These are phyloP conservation scores for Sardina pilchardus DNA, from an alignment of 2,113 vertebrate species.

Conservation along the genomic window DNA sequence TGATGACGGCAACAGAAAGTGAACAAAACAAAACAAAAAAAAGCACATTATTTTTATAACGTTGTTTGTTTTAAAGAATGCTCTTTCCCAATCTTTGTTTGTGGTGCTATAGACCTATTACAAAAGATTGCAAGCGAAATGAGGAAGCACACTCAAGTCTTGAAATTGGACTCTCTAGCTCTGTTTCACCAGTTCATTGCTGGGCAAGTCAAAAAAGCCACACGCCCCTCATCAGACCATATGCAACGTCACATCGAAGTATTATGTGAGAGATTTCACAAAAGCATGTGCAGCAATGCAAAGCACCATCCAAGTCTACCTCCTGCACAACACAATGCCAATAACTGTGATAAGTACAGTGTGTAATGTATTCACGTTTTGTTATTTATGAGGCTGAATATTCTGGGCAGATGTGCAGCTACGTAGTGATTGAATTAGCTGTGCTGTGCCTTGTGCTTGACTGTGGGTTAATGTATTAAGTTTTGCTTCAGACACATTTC, in stretches of 20 bases:
- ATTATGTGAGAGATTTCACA: background rate
- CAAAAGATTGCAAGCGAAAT: too few species aligned
- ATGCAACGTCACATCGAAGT: too few species aligned
- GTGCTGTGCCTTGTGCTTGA: background rate
- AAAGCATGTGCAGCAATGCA: background rate
- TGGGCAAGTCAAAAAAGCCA: too few species aligned
- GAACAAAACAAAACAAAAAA: background rate
- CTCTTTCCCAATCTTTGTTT: too few species aligned
- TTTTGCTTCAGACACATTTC: background rate
- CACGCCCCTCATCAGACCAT: too few species aligned
- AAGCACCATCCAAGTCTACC: background rate
- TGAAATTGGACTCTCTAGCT: too few species aligned
- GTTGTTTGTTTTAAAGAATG: too few species aligned
- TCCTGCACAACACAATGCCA: background rate
- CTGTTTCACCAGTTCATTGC: too few species aligned
- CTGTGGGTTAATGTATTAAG: background rate
- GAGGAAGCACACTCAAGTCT: too few species aligned
- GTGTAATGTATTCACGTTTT: background rate
- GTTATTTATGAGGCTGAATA: background rate
- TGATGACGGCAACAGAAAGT: too few species aligned
- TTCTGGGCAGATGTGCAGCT: slow-evolving; percentile 13
- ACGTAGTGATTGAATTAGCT: slow-evolving; percentile 22
- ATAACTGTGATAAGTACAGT: background rate
- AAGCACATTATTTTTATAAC: too few species aligned
- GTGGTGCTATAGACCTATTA: too few species aligned